These are phyloP conservation scores for Drosophila erecta DNA, from an alignment of 1,140 invertebrate species.

Conservation along the genomic window DNA sequence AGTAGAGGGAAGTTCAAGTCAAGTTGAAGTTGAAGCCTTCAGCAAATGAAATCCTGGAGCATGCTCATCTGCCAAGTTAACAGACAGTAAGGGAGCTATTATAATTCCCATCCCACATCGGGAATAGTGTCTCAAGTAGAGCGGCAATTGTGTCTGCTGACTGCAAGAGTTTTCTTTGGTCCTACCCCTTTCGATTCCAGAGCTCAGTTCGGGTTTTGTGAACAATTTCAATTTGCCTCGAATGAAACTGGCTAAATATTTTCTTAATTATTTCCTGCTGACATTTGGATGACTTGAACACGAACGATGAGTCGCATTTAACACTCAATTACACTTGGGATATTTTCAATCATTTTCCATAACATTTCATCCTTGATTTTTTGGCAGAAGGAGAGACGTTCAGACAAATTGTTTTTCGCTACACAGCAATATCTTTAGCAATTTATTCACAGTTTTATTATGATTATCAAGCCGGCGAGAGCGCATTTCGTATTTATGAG, in stretches of 20 bases:
- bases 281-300: slow-evolving; percentile 49
- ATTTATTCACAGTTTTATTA: slow-evolving; percentile 68
- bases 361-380: slow-evolving; percentile 47
- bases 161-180: neutral
- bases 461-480: slow-evolving; percentile 48
- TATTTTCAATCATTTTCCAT: slow-evolving; percentile 70
- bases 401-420: slow-evolving; percentile 59
- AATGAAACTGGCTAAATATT: slow-evolving; percentile 57
- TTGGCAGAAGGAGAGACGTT: slow-evolving; percentile 6
- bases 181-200: neutral
- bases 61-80: slow-evolving; percentile 45
- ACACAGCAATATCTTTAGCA: slow-evolving; percentile 52
- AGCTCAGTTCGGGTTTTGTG: slow-evolving; percentile 11
- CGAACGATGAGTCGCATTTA: slow-evolving; percentile 57
- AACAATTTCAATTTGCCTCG: slow-evolving; percentile 23
- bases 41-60: slow-evolving; percentile 38
- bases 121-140: slow-evolving; percentile 36
- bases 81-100: slow-evolving; percentile 34
- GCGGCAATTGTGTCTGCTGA: slow-evolving; percentile 12
- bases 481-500: slow-evolving; percentile 78
- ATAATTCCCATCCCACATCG: slow-evolving; percentile 30
- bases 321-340: slow-evolving; percentile 69
- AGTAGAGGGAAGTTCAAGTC: slow-evolving; percentile 11
- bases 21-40: slow-evolving; percentile 27
- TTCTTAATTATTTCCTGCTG: slow-evolving; percentile 74